Conservation (phyloP, 2,113 vertebrate species). For the Rhabdornis inornatus region DNA sequence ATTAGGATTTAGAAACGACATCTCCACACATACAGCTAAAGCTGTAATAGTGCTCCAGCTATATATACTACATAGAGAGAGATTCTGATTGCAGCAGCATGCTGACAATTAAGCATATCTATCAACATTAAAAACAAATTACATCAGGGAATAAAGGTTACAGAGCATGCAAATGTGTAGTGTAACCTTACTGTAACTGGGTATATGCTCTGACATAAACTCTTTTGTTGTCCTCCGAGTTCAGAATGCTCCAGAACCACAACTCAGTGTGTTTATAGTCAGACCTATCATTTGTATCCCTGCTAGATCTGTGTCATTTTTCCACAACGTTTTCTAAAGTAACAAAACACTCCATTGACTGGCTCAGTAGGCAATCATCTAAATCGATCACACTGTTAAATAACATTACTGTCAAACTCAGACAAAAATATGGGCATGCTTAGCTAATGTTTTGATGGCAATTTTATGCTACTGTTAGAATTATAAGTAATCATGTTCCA, state of each 20-base stretch:
- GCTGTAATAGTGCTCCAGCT: not conserved
- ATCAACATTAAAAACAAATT: not conserved
- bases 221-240: not conserved
- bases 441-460: not conserved
- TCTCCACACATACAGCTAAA: not conserved
- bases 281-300: not conserved
- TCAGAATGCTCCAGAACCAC: not conserved
- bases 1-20: not conserved
- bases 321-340: not conserved
- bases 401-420: not conserved
- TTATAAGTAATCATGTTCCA: not conserved
- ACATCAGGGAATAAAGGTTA: not conserved
- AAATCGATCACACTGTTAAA: not conserved
- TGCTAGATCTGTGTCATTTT: not conserved
- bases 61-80: not conserved
- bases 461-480: not conserved
- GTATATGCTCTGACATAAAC: not conserved
- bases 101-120: not conserved
- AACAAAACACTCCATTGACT: not conserved
- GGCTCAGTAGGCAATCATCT: not conserved
- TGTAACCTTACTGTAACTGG: not conserved
- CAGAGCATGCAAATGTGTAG: not conserved
- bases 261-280: not conserved
- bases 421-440: not conserved
- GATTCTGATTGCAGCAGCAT: not conserved